Conservation (phyloP, 2,113 vertebrate genomes). For the Ptilonorhynchus violaceus region DNA sequence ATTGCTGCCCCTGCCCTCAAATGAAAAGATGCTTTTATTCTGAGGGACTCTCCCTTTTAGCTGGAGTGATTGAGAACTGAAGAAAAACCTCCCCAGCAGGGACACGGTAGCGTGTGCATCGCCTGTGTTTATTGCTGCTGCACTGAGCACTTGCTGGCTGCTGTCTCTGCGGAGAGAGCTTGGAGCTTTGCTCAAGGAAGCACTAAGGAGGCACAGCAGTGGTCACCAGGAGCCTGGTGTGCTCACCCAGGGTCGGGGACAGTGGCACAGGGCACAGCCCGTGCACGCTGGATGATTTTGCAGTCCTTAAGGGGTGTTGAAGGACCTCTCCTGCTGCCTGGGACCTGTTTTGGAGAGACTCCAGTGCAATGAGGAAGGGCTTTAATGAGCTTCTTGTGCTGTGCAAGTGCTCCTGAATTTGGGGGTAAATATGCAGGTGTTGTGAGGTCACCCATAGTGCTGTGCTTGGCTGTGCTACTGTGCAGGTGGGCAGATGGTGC, state of each 20-base stretch:
- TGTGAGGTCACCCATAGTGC: background rate
- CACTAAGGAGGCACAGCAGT: background rate
- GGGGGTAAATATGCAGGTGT: background rate
- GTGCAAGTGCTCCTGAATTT: background rate
- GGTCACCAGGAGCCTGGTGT: background rate
- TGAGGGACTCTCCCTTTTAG: background rate
- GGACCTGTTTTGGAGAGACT: background rate
- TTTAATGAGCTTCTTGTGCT: background rate
- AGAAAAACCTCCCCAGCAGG: background rate
- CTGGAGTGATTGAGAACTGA: background rate
- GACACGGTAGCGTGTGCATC: background rate
- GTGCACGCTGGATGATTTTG: background rate
- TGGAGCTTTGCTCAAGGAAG: background rate
- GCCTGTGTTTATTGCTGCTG: background rate
- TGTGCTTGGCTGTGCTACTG: background rate
- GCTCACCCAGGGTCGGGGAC: accelerated
- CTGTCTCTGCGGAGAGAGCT: background rate
- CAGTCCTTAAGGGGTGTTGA: background rate
- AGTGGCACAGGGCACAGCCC: background rate
- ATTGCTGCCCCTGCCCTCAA: background rate
- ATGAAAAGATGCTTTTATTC: background rate
- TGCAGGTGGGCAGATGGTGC: background rate
- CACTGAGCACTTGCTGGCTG: background rate
- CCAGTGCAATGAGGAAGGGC: background rate
- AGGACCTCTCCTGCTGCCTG: background rate